These are phyloP conservation scores for Rhynchopsitta pachyrhyncha DNA, from an alignment of 2,113 vertebrate species.

Conservation along the genomic window DNA sequence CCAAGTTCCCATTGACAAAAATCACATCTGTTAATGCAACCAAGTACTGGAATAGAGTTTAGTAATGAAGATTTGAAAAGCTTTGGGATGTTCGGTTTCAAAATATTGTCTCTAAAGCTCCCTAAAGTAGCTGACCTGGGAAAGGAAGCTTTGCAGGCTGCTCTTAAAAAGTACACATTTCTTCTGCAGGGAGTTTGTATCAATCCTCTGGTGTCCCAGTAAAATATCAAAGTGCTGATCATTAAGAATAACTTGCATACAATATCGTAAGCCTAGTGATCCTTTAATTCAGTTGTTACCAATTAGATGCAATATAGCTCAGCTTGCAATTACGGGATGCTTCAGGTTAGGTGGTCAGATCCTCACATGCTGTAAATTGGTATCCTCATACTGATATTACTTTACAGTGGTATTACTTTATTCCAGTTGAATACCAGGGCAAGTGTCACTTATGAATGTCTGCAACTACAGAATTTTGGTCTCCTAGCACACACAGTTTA, in stretches of 20 bases:
- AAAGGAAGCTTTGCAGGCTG: background rate
- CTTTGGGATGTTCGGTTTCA: background rate
- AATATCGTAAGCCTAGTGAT: background rate
- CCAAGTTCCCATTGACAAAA: slow-evolving; percentile 60
- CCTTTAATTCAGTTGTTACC: background rate
- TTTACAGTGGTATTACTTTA: background rate
- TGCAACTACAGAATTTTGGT: background rate
- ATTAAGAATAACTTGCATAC: background rate
- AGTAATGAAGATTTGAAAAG: slow-evolving; percentile 5
- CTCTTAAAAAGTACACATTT: background rate
- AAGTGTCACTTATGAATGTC: background rate
- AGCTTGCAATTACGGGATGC: background rate
- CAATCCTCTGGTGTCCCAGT: background rate
- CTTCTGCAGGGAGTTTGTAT: background rate
- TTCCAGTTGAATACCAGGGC: background rate
- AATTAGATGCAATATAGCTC: background rate
- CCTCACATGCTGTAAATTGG: background rate
- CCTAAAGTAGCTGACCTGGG: background rate
- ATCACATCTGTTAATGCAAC: slow-evolving; percentile 51
- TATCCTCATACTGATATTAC: background rate
- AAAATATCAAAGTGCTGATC: background rate
- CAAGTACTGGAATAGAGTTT: background rate
- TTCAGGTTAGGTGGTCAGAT: background rate
- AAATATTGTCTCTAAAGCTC: background rate
- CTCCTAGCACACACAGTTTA: background rate